Conservation (phyloP, 2,888 invertebrate genomes). For the Rutpela maculata region DNA sequence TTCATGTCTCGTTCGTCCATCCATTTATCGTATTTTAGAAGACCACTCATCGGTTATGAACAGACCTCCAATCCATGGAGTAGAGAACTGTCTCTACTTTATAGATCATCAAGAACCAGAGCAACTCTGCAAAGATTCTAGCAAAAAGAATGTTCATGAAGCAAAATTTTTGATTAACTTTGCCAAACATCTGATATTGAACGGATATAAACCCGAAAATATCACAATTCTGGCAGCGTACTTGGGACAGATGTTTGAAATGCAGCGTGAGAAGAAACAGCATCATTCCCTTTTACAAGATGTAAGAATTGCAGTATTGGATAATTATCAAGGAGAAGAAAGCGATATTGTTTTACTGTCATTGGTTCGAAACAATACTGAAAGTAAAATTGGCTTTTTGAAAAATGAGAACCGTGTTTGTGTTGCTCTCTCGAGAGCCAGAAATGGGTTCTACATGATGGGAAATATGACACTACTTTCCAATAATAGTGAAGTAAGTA, state of each 20-base stretch:
- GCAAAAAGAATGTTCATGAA: constrained; percentile 80
- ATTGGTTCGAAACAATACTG: constrained; percentile 83
- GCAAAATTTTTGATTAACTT: constrained; percentile 79
- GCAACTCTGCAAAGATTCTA: constrained; percentile 76
- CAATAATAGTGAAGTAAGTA: constrained; percentile 71
- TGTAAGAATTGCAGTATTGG: constrained; percentile 81
- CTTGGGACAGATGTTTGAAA: constrained; percentile 80
- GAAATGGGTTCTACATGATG: constrained; percentile 82
- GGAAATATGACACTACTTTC: constrained; percentile 81
- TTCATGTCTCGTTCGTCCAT: constrained; percentile 78
- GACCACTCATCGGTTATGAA: constrained; percentile 78
- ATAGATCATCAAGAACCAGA: constrained; percentile 79
- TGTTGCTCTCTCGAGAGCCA: constrained; percentile 85
- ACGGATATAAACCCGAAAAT: constrained; percentile 78
- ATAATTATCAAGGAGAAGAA: constrained; percentile 89
- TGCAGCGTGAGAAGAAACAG: constrained; percentile 74
- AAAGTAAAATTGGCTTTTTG: constrained; percentile 71
- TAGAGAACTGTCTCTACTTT: constrained; percentile 82
- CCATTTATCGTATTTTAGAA: constrained; percentile 80
- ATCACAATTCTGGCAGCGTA: constrained; percentile 87
- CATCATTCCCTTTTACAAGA: constrained; percentile 68
- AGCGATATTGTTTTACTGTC: constrained; percentile 86
- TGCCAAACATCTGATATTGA: constrained; percentile 79
- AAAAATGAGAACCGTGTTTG: constrained; percentile 82
- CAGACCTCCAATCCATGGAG: constrained; percentile 78